A percentile compares a stretch with the other conserved stretches of the same genome.
Conservation (phyloP, 2,113 vertebrate species). For the Toxostoma redivivum region DNA sequence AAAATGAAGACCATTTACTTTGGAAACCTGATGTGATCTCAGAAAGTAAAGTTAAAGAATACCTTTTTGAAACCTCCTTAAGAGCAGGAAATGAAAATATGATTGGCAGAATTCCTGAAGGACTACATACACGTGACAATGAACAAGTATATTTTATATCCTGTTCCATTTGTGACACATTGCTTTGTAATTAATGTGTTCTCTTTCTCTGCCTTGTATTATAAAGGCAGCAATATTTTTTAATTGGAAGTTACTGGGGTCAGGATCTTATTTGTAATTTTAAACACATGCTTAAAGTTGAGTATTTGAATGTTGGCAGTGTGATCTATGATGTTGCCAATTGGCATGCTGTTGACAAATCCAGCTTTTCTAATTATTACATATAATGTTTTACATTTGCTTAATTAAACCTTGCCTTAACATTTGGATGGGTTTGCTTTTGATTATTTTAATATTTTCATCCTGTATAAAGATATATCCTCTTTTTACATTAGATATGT, state of each 20-base stretch:
- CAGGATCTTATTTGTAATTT: background rate
- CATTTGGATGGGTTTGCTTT: background rate
- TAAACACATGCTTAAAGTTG: background rate
- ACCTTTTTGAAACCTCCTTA: conserved; percentile 82
- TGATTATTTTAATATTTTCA: background rate
- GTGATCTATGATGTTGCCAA: background rate
- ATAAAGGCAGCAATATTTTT: background rate
- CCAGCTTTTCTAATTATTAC: background rate
- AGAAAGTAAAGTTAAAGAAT: conserved; percentile 87
- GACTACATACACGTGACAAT: conserved; percentile 82
- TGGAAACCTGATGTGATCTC: conserved; percentile 87
- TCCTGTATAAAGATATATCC: background rate
- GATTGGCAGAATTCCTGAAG: conserved; percentile 73
- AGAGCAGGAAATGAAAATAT: conserved; percentile 78
- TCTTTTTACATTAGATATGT: background rate
- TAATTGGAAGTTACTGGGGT: background rate
- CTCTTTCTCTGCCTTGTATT: background rate
- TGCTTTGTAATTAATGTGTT: background rate
- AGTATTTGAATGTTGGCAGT: background rate
- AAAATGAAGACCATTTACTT: conserved; percentile 90
- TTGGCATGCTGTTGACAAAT: background rate
- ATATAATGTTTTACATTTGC: background rate
- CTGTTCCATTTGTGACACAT: background rate
- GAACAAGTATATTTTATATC: conserved; percentile 81
- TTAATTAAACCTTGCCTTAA: background rate